Evolutionary conservation across 2,113 vertebrate genomes (phyloP).

Genomic region (Pandion haliaetus): DNA sequence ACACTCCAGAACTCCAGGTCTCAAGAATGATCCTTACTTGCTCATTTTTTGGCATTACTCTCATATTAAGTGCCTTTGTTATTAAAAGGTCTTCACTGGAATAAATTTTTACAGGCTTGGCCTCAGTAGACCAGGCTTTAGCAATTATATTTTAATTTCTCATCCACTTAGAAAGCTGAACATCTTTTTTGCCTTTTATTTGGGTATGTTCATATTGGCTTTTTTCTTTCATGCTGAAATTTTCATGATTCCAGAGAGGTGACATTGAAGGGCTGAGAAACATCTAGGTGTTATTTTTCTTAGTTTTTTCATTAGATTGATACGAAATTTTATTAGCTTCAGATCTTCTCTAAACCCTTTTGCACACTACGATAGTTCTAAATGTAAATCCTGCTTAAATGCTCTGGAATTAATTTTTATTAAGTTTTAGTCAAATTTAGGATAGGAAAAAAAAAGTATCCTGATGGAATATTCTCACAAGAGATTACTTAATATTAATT

Average conservation of each 20-base stretch:
- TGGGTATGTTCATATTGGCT: fast-evolving
- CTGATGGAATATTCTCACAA: not conserved
- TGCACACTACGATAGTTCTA: not conserved
- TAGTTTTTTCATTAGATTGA: not conserved
- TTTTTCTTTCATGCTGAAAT: not conserved
- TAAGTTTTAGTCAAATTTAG: not conserved
- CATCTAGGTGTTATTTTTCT: not conserved
- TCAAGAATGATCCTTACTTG: not conserved
- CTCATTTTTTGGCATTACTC: not conserved
- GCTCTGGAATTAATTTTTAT: not conserved
- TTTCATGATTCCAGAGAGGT: not conserved
- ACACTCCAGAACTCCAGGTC: not conserved
- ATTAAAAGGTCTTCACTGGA: not conserved
- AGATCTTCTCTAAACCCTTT: not conserved
- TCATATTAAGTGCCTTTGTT: not conserved
- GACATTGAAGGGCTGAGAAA: not conserved
- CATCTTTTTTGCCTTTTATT: not conserved
- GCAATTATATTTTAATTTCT: not conserved
- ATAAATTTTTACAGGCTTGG: not conserved
- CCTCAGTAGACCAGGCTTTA: not conserved
- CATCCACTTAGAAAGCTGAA: not conserved
- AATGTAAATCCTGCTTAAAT: not conserved
- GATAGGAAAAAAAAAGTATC: not conserved
- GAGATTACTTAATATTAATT: not conserved
- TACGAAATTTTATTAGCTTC: not conserved